Evolutionary conservation across 1,140 invertebrate species (phyloP).

Genomic region (Papilio dardanus): DNA sequence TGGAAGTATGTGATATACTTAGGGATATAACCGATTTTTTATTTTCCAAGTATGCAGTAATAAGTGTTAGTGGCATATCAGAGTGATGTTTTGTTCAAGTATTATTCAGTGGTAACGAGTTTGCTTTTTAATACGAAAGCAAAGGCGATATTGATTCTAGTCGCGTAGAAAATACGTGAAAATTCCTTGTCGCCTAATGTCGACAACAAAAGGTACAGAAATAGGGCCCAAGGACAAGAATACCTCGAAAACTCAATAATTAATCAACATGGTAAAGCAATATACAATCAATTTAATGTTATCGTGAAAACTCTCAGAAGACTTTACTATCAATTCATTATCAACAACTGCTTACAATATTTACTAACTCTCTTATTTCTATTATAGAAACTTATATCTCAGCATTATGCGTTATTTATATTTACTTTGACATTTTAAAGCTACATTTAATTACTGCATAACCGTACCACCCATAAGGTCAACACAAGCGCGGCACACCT

Average conservation of each 20-base stretch:
- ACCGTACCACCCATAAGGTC: neutral
- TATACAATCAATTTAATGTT: neutral
- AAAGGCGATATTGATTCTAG: neutral
- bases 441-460: constrained; percentile 1
- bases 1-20: neutral
- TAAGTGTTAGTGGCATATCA: neutral
- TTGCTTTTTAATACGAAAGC: neutral
- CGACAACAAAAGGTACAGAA: no score
- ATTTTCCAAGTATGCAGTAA: neutral
- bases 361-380: neutral
- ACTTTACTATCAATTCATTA: no score
- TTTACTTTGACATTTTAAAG: neutral
- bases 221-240: no score
- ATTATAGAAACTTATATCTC: no score
- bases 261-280: no score
- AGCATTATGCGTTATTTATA: neutral
- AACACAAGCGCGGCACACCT: constrained; percentile 1
- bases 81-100: no score
- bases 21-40: neutral
- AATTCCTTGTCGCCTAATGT: neutral
- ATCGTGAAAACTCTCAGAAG: neutral
- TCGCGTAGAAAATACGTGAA: neutral
- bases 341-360: neutral
- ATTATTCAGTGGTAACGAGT: neutral
- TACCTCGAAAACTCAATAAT: no score